These are phyloP conservation scores for Sturnus vulgaris DNA, from an alignment of 2,113 vertebrate genomes.

Conservation along the genomic window DNA sequence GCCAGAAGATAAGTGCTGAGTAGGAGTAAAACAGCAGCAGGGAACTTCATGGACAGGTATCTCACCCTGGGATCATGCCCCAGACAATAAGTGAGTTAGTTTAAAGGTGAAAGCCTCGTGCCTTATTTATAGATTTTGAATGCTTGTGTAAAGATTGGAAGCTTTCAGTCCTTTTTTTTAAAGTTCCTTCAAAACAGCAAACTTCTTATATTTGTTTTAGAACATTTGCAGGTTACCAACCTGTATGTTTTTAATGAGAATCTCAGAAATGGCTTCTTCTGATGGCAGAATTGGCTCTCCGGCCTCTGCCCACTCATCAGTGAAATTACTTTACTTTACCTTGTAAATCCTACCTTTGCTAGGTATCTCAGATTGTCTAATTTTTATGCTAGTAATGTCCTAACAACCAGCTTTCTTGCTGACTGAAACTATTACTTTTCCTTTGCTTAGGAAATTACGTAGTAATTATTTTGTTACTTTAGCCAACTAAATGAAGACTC, in stretches of 20 bases:
- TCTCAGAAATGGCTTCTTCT: neutral
- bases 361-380: neutral
- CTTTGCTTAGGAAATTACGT: neutral
- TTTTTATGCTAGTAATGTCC: conserved; percentile 2
- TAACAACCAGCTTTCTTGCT: neutral
- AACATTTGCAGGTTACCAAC: neutral
- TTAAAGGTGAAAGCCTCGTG: neutral
- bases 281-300: neutral
- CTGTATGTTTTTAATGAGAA: neutral
- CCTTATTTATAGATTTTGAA: neutral
- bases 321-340: conserved; percentile 43
- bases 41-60: neutral
- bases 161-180: neutral
- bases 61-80: neutral
- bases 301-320: neutral
- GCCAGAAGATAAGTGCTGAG: neutral
- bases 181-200: neutral
- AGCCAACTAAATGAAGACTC: neutral
- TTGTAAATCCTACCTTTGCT: neutral
- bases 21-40: neutral
- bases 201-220: neutral
- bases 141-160: neutral
- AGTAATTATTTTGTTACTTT: neutral
- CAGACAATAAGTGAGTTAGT: neutral
- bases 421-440: neutral